phyloP scores from a whole-genome alignment of 1,140 invertebrate species.

The Micrasema minimum region DNA sequence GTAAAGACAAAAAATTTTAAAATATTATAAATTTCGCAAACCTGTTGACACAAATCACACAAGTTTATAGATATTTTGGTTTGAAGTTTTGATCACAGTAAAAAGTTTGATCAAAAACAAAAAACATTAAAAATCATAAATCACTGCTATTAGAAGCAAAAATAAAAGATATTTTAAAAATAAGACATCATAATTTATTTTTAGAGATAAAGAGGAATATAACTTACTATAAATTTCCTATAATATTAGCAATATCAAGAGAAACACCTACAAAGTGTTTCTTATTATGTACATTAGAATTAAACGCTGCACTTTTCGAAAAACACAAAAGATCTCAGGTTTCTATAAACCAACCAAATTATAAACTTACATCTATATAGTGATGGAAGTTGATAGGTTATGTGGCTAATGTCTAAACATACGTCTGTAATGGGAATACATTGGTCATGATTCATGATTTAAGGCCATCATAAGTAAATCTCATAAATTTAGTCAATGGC shows the following conservation, averaged over 20 bases:
- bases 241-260: constrained; percentile 52
- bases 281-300: constrained; percentile 54
- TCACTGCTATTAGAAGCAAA: constrained; percentile 50
- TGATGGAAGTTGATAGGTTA: constrained; percentile 43
- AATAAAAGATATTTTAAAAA: constrained; percentile 32
- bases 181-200: constrained; percentile 34
- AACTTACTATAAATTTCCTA: constrained; percentile 41
- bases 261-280: constrained; percentile 49
- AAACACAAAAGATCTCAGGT: constrained; percentile 49
- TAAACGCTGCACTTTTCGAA: constrained; percentile 53
- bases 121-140: too few species aligned
- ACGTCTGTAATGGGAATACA: constrained; percentile 27
- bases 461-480: constrained; percentile 26
- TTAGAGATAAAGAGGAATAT: constrained; percentile 45
- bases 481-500: constrained; percentile 30
- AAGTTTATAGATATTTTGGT: too few species aligned
- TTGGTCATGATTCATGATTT: constrained; percentile 31
- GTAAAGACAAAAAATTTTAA: too few species aligned
- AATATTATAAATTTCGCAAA: too few species aligned
- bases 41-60: too few species aligned
- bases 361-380: constrained; percentile 52
- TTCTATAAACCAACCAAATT: constrained; percentile 53
- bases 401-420: constrained; percentile 19
- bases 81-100: too few species aligned
- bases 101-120: too few species aligned